phyloP scores from a whole-genome alignment of 2,888 invertebrate genomes.

The Odontothrips loti region DNA sequence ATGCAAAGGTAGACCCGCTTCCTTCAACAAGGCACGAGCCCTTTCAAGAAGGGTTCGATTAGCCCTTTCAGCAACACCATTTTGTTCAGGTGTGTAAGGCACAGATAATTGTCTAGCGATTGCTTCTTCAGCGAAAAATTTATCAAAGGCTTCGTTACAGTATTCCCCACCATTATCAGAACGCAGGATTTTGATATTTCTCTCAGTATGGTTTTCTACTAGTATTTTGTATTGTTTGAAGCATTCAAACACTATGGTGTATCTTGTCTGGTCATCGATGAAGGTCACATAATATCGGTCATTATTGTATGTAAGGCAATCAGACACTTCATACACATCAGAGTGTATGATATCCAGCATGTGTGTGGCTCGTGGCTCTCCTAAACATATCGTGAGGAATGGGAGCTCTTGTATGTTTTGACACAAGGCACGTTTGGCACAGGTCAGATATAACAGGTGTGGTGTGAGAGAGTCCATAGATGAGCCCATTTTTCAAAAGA shows the following conservation, averaged over 20 bases:
- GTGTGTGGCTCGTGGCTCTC: not conserved
- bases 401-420: not conserved
- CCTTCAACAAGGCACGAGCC: constrained; percentile 40
- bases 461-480: not conserved
- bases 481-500: not conserved
- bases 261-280: not conserved
- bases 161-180: constrained; percentile 34
- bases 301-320: not conserved
- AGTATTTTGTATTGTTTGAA: not conserved
- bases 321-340: not conserved
- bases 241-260: not conserved
- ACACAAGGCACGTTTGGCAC: not conserved
- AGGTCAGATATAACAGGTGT: not conserved
- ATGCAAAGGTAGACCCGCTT: constrained; percentile 36
- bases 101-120: constrained; percentile 37
- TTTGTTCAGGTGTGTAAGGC: constrained; percentile 42
- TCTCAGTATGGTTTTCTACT: not conserved
- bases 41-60: constrained; percentile 42
- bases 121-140: constrained; percentile 1
- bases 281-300: not conserved
- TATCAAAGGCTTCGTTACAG: constrained; percentile 16
- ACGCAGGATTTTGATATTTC: constrained; percentile 29
- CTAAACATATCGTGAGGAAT: not conserved
- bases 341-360: not conserved
- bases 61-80: constrained; percentile 36